Evolutionary conservation across 2,888 invertebrate species (phyloP).

Genomic region (Antitype chi): DNA sequence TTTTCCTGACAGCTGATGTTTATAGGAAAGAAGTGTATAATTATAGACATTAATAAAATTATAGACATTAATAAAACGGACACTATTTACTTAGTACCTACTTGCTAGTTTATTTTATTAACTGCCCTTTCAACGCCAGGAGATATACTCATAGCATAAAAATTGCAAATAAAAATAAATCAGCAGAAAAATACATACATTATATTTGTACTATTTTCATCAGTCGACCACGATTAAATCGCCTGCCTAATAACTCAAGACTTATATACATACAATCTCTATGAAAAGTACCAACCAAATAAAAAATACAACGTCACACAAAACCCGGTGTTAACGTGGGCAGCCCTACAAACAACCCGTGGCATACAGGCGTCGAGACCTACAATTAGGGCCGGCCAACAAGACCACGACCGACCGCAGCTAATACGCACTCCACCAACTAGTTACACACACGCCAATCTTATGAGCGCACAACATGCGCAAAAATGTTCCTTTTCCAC

Average conservation of each 20-base stretch:
- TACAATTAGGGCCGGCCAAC: conserved; percentile 88
- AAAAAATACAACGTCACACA: background rate
- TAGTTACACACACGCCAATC: conserved; percentile 79
- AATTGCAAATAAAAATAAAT: background rate
- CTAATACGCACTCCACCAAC: conserved; percentile 87
- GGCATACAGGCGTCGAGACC: conserved; percentile 88
- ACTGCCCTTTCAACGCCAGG: background rate
- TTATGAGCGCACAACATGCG: conserved; percentile 43
- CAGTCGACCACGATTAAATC: background rate
- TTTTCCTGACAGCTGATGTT: conserved; percentile 52
- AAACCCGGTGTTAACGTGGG: conserved; percentile 12
- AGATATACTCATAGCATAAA: background rate
- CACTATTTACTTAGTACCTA: background rate
- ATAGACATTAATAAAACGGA: conserved; percentile 1
- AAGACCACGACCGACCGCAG: conserved; percentile 78
- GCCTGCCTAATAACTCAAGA: background rate
- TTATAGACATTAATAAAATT: conserved; percentile 26
- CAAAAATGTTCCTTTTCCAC: conserved; percentile 63
- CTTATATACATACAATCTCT: background rate
- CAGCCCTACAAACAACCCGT: conserved; percentile 81
- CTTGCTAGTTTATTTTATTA: background rate
- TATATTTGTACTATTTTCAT: background rate
- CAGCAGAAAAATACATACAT: background rate
- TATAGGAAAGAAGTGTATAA: conserved; percentile 28
- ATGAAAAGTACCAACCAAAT: conserved; percentile 5